A percentile compares a stretch with the other conserved stretches of the same genome.
phyloP scores from a whole-genome alignment of 64 coral and sea anemone species.

The Montipora efflorescens region DNA sequence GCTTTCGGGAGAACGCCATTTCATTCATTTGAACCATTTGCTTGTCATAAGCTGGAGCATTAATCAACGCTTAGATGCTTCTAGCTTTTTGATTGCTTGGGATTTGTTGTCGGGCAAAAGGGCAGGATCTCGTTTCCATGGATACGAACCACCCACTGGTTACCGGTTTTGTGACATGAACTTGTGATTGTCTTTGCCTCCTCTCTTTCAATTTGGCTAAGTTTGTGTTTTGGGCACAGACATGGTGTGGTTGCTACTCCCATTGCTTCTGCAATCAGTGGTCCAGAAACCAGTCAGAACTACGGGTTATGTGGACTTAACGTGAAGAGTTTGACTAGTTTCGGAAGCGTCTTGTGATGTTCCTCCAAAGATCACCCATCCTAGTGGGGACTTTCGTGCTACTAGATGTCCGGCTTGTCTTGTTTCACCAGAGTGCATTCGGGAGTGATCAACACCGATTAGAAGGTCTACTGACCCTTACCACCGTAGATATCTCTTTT shows the following conservation, averaged over 20 bases:
- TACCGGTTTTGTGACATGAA: neutral
- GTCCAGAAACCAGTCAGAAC: slow-evolving; percentile 54
- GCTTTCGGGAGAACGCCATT: too few relatives aligned
- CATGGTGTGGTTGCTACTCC: slow-evolving; percentile 25
- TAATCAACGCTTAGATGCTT: too few relatives aligned
- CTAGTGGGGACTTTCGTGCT: slow-evolving; percentile 36
- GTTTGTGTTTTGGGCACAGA: slow-evolving; percentile 11
- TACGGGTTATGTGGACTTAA: neutral
- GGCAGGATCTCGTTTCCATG: slow-evolving; percentile 5
- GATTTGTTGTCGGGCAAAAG: neutral
- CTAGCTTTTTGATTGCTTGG: too few relatives aligned
- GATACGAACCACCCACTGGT: slow-evolving; percentile 27
- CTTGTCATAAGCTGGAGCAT: too few relatives aligned
- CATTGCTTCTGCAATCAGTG: slow-evolving; percentile 31
- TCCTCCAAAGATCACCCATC: slow-evolving; percentile 65
- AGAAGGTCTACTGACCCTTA: slow-evolving; percentile 25
- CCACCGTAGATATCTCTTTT: neutral
- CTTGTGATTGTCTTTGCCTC: slow-evolving; percentile 44
- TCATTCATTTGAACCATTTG: too few relatives aligned
- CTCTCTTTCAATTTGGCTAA: slow-evolving; percentile 26
- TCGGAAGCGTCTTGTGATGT: neutral
- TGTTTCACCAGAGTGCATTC: slow-evolving; percentile 5
- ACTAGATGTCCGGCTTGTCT: slow-evolving; percentile 36
- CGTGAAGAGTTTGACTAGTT: neutral
- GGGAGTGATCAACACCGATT: slow-evolving; percentile 48